Evolutionary conservation across 2,797 vertebrate species (phyloP).

Genomic region (Labroides dimidiatus): DNA sequence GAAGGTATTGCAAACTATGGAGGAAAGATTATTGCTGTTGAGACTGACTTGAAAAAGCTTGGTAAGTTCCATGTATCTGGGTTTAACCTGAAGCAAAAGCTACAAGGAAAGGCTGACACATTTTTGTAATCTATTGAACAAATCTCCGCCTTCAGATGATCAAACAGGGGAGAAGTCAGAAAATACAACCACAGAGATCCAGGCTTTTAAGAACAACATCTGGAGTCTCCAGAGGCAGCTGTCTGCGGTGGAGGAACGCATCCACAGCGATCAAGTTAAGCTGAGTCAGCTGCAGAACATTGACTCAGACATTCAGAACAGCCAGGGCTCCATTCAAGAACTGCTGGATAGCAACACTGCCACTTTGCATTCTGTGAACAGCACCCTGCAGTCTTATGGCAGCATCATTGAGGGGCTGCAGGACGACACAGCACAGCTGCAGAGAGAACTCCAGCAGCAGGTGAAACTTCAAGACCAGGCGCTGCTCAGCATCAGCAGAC

Average conservation of each 20-base stretch:
- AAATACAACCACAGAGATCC: constrained; percentile 93
- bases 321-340: constrained; percentile 90
- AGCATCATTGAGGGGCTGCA: constrained; percentile 88
- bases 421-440: constrained; percentile 88
- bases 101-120: neutral
- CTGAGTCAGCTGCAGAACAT: constrained; percentile 90
- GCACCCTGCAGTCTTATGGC: constrained; percentile 90
- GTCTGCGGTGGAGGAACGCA: constrained; percentile 88
- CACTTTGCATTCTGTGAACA: constrained; percentile 88
- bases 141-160: constrained; percentile 83
- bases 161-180: constrained; percentile 91
- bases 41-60: constrained; percentile 92
- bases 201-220: constrained; percentile 92
- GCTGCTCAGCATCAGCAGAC: constrained; percentile 88
- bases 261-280: constrained; percentile 88
- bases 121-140: constrained; percentile 12
- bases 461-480: constrained; percentile 87
- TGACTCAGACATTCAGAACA: constrained; percentile 86
- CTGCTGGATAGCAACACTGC: constrained; percentile 89
- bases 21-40: constrained; percentile 92
- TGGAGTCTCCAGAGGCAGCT: constrained; percentile 90
- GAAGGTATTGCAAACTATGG: constrained; percentile 92
- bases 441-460: constrained; percentile 90
- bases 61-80: constrained; percentile 81
- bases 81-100: constrained; percentile 9